Base-by-base conservation (phyloP, 2,888 invertebrate species). In the Pristionchus fissidentatus region DNA sequence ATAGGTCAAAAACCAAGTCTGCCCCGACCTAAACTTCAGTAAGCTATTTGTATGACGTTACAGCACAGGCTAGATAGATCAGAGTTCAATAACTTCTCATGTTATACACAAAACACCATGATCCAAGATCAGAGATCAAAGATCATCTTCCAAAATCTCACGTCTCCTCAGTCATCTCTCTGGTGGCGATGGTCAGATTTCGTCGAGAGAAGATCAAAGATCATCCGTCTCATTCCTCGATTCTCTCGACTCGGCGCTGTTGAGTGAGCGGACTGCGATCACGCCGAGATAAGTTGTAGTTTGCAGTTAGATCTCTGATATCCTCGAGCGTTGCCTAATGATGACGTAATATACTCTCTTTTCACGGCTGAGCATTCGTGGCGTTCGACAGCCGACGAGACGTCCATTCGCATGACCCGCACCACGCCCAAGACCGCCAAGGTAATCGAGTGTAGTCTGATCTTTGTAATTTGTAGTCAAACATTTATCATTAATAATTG, bases 221-320 rank as follows among this genome's bases (percentile, higher is more conserved):
- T 70, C 70, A 70, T 35, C 70, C 1, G 38, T 66, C 35, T 35
- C 62, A 19, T 66, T 66, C 3, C 41, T 43, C 43, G 70, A 70
- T 3, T 57, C 57, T 1, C 15, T 35, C 62, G 5, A 10, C 62
- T 62, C 38, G n/a, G 41, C 70, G 3, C 43, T 41, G 2, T 26
- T 70, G 41, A 70, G 41, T 26, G 70, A 70, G 43, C 41, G 70
- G n/a, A 70, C 70, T 41, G 43, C 43, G 70, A 15, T 70, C 70
- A 70, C 70, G n/a, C 70, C 70, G n/a, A 70, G 70, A 70, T 70
- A 41, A 70, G 70, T 70, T 62, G 62, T 62, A 62, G 35, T 35
- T 35, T 62, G 62, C 19, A 62, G 35, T 66, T 19, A 41, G 70
- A 70, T 70, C 70, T 70, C 26, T 70, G 22, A 41, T 41, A 22